Base-by-base conservation (phyloP, 2,113 vertebrate species). In the Chamaea fasciata region DNA sequence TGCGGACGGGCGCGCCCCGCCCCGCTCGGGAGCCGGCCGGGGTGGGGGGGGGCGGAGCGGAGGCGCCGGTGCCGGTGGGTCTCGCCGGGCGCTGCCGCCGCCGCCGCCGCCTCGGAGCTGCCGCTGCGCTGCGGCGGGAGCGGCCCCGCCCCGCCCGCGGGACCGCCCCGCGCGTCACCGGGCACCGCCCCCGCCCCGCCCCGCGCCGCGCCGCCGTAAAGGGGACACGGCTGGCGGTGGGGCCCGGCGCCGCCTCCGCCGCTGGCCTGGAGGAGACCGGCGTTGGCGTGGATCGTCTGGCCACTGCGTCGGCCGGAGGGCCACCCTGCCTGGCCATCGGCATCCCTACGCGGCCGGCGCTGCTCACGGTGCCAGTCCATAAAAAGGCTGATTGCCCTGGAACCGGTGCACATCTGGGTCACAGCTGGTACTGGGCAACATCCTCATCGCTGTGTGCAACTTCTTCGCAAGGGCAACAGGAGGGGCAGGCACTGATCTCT, bases 251-350 rank as follows among this genome's bases (percentile, higher is more conserved):
- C 4, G 0, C 3, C 9, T 21, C 8, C 8, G 59, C 31, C 11
- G 17, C 27, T 15, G 44, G 3, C 5, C 2, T 8, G 10, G 2
- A 0, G 27, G 13, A 11, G 19, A 11, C 8, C 7, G 0, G 4
- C n/a, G 1, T 6, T 2, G 24, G 10, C 5, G 0, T 19, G 39
- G 6, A 0, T 11, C 30, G 13, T 47, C 9, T 19, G 60, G 49
- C 16, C 39, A 0, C 15, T 7, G n/a, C 69, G 1, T 3, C 46
- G 31, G 49, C 9, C 26, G 15, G 2, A 5, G 39, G 26, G 33
- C 35, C 69, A 1, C 15, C 18, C 30, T 64, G 46, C 37, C 42
- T 3, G 65, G 46, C 57, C 63, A 9, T 21, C 63, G 2, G 71
- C 65, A 18, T 12, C 52, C 33, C 31, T 20, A 0, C 6, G 2